Conservation (phyloP, 2,888 invertebrate genomes). For the Lamellibrachia columna region DNA sequence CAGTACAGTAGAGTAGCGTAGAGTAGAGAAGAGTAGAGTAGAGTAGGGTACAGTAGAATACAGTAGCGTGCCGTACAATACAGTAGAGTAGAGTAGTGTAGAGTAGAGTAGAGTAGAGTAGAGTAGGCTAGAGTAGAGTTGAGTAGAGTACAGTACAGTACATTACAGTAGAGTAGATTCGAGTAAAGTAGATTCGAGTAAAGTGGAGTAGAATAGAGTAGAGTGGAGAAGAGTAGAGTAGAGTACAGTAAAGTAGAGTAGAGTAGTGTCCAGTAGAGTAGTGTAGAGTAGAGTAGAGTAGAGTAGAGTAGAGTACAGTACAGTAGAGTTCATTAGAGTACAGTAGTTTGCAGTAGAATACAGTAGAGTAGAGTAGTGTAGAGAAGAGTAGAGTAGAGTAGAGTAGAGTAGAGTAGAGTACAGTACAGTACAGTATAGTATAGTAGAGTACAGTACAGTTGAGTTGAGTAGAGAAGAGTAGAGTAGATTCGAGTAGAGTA, state of each 20-base stretch:
- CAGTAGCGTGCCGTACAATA: not conserved
- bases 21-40: not conserved
- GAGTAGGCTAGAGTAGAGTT: not conserved
- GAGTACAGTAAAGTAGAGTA: not conserved
- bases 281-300: conserved; percentile 37
- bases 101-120: conserved; percentile 17
- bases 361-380: conserved; percentile 28
- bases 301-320: too few species aligned
- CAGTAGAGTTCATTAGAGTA: conserved; percentile 34
- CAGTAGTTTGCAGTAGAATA: conserved; percentile 32
- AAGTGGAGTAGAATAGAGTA: not conserved
- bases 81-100: conserved; percentile 18
- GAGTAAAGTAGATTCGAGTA: not conserved
- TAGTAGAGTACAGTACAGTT: conserved; percentile 20
- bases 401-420: conserved; percentile 22
- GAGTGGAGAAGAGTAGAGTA: conserved; percentile 29
- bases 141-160: not conserved
- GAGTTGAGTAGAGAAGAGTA: conserved; percentile 32
- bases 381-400: conserved; percentile 29
- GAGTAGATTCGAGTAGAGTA: conserved; percentile 37
- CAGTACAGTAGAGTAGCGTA: not conserved
- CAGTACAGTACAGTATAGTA: conserved; percentile 29
- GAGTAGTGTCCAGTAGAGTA: conserved; percentile 35
- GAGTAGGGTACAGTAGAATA: not conserved
- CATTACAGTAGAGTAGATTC: not conserved